Base-by-base conservation (phyloP, 1,140 invertebrate species). In the Drosophila pachea region DNA sequence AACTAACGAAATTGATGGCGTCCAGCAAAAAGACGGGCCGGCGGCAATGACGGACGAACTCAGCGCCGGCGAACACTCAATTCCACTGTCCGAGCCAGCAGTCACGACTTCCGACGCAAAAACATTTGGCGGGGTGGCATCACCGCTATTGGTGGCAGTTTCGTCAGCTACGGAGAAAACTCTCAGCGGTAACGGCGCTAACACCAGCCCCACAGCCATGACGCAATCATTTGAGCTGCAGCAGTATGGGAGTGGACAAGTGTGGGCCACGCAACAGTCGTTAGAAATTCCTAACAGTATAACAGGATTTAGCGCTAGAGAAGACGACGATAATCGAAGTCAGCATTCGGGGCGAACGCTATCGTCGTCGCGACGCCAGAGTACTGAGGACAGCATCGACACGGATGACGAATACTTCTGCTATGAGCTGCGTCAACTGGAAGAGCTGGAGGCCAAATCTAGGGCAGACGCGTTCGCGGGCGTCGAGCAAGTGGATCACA, bases 321-420 rank as follows among this genome's bases (percentile, higher is more conserved):
- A 95, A 68, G 95, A 96, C 68, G 96, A 97, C 59, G 95, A 97
- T 78, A 96, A 94, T 71, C 91, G 93, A 62, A 96, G 95, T 87
- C 96, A 94, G 4, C 94, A 96, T 90, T 96, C 95, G 0, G 95
- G 94, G 90, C 91, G 95, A 68, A 96, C 95, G 78, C 94, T 95
- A 2, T 97, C 95, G 0, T 96, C 95, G 5, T 97, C 96, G 2
- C 91, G 96, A 78, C 90, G 96, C 38, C 96, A 97, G 90, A 97
- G 95, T 87, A 97, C 96, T 0, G 96, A 97, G 90, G 96, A 97
- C 75, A 96, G 95, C 62, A 97, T 97, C 60, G 96, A 97, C 89
- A 96, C 95, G 43, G 96, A 97, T 90, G 96, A 97, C 84, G 96
- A 97, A 90, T 97, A 96, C 94, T 97, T 97, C 78, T 95, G 95